Base-by-base conservation (phyloP, 2,888 invertebrate genomes). In the Matsumyia berberina region DNA sequence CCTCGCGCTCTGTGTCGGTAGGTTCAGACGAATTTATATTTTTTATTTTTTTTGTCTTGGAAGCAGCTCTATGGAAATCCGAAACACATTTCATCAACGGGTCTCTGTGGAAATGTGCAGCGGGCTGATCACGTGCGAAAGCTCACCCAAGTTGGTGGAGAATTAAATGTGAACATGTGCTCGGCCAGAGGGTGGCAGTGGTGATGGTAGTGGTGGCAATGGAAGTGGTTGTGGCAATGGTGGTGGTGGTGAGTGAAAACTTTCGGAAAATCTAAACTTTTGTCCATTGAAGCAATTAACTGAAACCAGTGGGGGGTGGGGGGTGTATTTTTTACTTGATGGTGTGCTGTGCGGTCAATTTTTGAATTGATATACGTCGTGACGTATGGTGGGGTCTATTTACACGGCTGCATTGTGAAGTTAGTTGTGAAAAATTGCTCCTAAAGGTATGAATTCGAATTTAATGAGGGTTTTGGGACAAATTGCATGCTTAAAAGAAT, bases 81-180 rank as follows among this genome's bases (percentile, higher is more conserved):
- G 33, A 67, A 76, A 67, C 76, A 76, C 76, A 76, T 76, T 76
- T 58, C 66, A 58, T 58, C 66, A 66, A 76, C 57, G 74, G 66
- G 66, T 76, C 39, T 49, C 46, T 29, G 12, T 55, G 57, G 9
- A 57, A 57, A 66, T 76, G 74, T 66, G 66, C 66, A 64, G 39
- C 44, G 58, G 17, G 15, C 51, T 17, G 67, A 77, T 77, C 76
- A 77, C 76, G 76, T 77, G 76, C 67, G 46, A 77, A 77, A 77
- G 76, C 76, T 76, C 76, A 33, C 31, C 39, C 2, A 31, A 39
- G 58, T 24, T 12, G 24, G 29, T 19, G 53, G 73, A n/a, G 37
- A 62, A 19, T 67, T 7, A 24, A 58, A 37, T 49, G n/a, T 9
- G 19, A 53, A 66, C 19, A 66, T 74, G 42, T 57, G 55, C 76